A percentile compares a stretch with the other conserved stretches of the same genome.
phyloP scores from a whole-genome alignment of 1,140 invertebrate species.

The Hesperophylax magnus region DNA sequence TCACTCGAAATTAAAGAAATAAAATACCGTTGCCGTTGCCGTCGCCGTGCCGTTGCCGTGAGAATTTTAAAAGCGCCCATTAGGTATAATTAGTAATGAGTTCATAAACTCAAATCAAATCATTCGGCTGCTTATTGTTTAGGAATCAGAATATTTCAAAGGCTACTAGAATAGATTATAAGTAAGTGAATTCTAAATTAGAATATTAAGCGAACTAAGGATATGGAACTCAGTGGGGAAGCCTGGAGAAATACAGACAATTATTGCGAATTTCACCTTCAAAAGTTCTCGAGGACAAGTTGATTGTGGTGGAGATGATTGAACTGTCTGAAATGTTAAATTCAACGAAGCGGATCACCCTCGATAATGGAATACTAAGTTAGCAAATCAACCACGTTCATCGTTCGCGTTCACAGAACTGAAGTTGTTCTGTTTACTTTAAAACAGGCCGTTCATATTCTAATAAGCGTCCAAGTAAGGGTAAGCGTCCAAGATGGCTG shows the following conservation, averaged over 20 bases:
- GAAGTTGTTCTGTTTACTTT: no score
- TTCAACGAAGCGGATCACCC: neutral
- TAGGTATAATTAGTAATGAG: no score
- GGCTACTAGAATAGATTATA: neutral
- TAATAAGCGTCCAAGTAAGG: no score
- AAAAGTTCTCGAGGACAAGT: slow-evolving; percentile 9
- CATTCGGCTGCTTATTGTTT: neutral
- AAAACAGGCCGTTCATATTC: no score
- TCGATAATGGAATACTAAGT: neutral
- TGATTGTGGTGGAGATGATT: slow-evolving; percentile 18
- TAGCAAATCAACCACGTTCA: neutral
- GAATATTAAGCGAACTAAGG: neutral
- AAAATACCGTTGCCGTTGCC: no score
- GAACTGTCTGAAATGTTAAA: slow-evolving; percentile 17
- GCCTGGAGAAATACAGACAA: neutral
- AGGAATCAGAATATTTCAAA: neutral
- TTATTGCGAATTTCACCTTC: slow-evolving; percentile 2
- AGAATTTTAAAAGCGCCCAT: no score
- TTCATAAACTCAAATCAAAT: no score
- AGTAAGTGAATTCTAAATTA: neutral
- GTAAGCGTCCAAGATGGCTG: no score
- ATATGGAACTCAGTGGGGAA: neutral
- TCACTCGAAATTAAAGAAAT: no score
- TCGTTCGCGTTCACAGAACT: neutral
- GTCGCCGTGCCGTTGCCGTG: no score